These are phyloP conservation scores for Cephus pygmeus DNA, from an alignment of 2,888 invertebrate genomes.

Conservation along the genomic window DNA sequence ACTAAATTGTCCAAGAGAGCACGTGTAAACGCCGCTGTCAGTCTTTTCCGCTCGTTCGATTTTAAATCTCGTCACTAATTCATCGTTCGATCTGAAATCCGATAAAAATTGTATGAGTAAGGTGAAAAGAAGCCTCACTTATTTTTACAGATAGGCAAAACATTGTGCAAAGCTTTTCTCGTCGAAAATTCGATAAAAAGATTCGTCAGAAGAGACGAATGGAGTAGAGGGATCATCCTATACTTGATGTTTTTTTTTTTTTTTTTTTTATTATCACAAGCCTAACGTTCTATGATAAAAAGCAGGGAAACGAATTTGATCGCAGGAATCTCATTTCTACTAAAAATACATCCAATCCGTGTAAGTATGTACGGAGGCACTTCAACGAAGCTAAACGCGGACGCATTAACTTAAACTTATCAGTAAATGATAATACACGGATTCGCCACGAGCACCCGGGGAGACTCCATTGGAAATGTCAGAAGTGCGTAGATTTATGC, in stretches of 20 bases:
- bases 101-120: background rate
- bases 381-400: background rate
- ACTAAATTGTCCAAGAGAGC: conserved; percentile 74
- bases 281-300: background rate
- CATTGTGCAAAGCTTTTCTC: background rate
- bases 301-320: background rate
- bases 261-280: background rate
- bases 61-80: conserved; percentile 56
- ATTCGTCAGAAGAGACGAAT: background rate
- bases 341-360: background rate
- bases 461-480: background rate
- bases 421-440: conserved; percentile 42
- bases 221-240: background rate
- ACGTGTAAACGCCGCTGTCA: conserved; percentile 76
- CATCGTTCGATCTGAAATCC: conserved; percentile 53
- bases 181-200: background rate
- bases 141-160: background rate
- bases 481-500: conserved; percentile 22
- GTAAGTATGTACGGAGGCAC: background rate
- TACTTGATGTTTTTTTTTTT: background rate
- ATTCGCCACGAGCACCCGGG: conserved; percentile 32
- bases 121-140: background rate
- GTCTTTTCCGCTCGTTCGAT: conserved; percentile 70
- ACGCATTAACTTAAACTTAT: conserved; percentile 53
- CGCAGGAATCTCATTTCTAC: background rate